These are phyloP conservation scores for Malurus splendens DNA, from an alignment of 2,797 vertebrate genomes.

Conservation along the genomic window DNA sequence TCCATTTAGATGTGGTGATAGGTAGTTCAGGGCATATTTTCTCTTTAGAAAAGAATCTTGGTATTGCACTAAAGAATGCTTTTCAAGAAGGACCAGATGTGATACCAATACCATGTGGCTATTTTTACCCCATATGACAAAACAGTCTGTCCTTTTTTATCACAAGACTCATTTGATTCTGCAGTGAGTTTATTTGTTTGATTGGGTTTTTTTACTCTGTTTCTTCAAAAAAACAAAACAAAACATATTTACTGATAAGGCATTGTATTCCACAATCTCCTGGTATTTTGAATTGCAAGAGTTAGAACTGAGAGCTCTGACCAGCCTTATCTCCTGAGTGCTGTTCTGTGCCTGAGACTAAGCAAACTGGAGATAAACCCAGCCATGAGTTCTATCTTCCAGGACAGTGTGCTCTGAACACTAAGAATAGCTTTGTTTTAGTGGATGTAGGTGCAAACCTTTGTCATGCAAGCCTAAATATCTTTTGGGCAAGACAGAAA, in stretches of 20 bases:
- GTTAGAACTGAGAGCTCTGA: neutral
- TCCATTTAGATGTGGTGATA: neutral
- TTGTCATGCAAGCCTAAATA: neutral
- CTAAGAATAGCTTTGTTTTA: neutral
- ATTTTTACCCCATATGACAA: neutral
- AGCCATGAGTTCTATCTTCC: neutral
- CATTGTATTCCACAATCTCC: neutral
- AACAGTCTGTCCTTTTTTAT: neutral
- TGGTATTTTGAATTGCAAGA: neutral
- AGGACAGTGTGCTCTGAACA: neutral
- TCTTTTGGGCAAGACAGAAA: neutral
- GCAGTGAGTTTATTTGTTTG: neutral
- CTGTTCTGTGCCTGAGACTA: neutral
- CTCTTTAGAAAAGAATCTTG: neutral
- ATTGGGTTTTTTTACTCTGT: neutral
- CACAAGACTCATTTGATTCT: neutral
- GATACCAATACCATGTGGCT: neutral
- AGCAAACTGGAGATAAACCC: neutral
- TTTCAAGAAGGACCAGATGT: neutral
- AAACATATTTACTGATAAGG: neutral
- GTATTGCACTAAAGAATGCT: neutral
- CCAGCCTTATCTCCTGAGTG: neutral
- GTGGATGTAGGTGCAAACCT: neutral
- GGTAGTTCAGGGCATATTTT: neutral
- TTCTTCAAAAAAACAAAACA: neutral